A percentile compares a stretch with the other conserved stretches of the same genome.
Conservation (phyloP, 2,888 invertebrate species). For the Orgyia antiqua region DNA sequence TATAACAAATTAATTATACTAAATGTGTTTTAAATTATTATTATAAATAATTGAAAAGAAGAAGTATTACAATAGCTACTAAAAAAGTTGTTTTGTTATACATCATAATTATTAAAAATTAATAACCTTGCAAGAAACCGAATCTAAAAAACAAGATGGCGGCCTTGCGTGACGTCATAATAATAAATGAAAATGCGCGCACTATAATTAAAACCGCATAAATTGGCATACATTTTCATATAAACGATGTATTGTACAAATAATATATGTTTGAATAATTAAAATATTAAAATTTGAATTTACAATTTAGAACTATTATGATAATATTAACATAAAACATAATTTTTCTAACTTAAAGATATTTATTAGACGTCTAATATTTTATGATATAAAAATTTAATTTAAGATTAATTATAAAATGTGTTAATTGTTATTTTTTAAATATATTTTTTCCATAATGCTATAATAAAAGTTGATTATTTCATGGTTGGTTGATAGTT, state of each 20-base stretch:
- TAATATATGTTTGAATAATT: conserved; percentile 5
- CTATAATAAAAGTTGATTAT: conserved; percentile 7
- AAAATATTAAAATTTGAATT: conserved; percentile 4
- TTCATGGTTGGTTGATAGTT: no score
- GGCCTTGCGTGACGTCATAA: conserved; percentile 14
- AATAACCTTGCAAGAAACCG: no score
- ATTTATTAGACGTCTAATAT: no score
- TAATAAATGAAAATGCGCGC: conserved; percentile 17
- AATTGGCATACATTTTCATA: conserved; percentile 19
- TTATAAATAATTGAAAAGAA: no score
- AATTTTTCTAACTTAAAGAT: neutral
- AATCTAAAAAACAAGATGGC: conserved; percentile 5
- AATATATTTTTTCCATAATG: no score
- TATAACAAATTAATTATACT: no score
- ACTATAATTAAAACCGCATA: conserved; percentile 25
- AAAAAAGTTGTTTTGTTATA: conserved; percentile 7
- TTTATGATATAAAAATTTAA: no score
- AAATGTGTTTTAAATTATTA: no score
- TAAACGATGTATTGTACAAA: conserved; percentile 6
- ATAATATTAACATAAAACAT: conserved; percentile 2
- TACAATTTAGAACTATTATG: conserved; percentile 4
- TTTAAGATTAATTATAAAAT: neutral
- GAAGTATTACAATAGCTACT: no score
- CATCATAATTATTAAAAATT: conserved; percentile 15
- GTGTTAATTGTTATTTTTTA: neutral